Evolutionary conservation across 2,797 vertebrate species (phyloP).

Genomic region (Pachyuromys duprasi): DNA sequence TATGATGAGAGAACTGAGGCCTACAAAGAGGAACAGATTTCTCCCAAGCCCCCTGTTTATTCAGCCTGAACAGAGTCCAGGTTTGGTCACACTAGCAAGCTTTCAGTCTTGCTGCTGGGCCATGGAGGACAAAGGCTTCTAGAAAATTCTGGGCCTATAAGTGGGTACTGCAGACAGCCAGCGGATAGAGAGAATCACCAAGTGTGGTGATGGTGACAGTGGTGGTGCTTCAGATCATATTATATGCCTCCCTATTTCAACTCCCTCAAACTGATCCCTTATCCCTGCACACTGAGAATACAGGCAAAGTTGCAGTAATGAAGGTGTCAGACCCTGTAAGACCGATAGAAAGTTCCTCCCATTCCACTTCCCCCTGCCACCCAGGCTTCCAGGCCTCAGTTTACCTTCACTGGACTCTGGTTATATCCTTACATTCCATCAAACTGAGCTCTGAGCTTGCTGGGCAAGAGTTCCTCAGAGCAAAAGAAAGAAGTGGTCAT

Average conservation of each 20-base stretch:
- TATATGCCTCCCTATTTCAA: not conserved
- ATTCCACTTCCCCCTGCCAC: not conserved
- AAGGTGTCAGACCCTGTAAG: not conserved
- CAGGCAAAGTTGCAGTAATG: not conserved
- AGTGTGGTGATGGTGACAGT: not conserved
- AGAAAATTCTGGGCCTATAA: not conserved
- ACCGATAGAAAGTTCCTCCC: not conserved
- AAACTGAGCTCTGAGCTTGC: not conserved
- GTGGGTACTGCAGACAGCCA: not conserved
- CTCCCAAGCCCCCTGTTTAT: not conserved
- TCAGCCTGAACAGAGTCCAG: slow-evolving; percentile 31
- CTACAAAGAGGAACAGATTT: not conserved
- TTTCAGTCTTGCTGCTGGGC: not conserved
- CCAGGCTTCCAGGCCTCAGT: not conserved
- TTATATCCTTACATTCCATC: not conserved
- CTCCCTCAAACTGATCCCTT: not conserved
- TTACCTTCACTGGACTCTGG: not conserved
- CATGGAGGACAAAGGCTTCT: not conserved
- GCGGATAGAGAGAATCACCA: no score
- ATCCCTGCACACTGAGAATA: not conserved
- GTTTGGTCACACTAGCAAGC: not conserved
- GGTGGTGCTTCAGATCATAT: not conserved
- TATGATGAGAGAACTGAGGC: not conserved
- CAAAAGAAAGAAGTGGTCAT: not conserved
- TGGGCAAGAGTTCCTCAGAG: not conserved